Evolutionary conservation across 2,888 invertebrate genomes (phyloP).

Genomic region (Monoplex corrugatus): DNA sequence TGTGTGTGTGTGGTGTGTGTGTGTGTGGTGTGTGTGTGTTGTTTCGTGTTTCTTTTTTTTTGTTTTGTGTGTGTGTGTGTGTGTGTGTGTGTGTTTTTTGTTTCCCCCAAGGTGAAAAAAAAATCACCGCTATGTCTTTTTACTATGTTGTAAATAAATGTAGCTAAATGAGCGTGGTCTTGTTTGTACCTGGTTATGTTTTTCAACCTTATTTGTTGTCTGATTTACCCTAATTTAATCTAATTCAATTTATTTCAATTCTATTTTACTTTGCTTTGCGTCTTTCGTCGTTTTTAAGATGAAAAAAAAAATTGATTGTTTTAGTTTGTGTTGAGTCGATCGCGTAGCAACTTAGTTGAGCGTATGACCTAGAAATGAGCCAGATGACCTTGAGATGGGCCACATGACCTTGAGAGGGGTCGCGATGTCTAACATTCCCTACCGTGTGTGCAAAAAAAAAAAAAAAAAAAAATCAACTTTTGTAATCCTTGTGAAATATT

Average conservation of each 20-base stretch:
- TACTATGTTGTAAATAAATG: too few species aligned
- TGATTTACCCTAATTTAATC: neutral
- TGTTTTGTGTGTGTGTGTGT: too few species aligned
- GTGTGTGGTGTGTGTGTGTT: too few species aligned
- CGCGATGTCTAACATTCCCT: slow-evolving; percentile 19
- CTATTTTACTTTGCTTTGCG: neutral
- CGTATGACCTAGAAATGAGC: neutral
- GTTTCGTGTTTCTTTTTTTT: too few species aligned
- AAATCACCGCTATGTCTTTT: too few species aligned
- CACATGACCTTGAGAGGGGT: slow-evolving; percentile 18
- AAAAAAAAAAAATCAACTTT: neutral
- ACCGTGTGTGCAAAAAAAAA: neutral
- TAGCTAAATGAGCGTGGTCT: too few species aligned
- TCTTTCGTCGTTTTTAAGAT: too few species aligned
- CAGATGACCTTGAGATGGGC: slow-evolving; percentile 16
- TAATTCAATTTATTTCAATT: neutral
- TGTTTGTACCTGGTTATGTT: too few species aligned
- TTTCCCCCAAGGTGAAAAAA: too few species aligned
- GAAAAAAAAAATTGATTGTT: too few species aligned
- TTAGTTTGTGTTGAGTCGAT: too few species aligned
- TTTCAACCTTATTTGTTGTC: neutral
- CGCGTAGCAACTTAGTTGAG: neutral
- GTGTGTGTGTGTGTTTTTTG: too few species aligned
- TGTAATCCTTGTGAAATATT: neutral
- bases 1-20: neutral